Evolutionary conservation across 2,797 vertebrate genomes (phyloP).

Genomic region (Dromococcyx pavoninus): DNA sequence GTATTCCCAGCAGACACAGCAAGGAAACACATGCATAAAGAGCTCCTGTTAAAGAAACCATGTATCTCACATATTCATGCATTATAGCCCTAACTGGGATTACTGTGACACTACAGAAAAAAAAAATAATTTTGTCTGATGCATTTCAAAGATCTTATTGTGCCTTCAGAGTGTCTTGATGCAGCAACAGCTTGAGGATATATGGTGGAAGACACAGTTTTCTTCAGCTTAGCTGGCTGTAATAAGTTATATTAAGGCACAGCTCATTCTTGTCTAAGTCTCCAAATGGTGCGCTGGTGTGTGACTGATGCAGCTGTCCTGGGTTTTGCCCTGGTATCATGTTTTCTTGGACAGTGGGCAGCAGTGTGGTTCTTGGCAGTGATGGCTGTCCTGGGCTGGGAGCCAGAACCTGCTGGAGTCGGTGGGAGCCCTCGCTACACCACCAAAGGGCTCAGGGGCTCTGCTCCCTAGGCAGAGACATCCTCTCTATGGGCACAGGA

Average conservation of each 20-base stretch:
- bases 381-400: background rate
- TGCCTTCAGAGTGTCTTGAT: background rate
- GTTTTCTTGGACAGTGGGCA: background rate
- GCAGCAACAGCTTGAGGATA: background rate
- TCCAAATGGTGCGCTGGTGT: background rate
- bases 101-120: background rate
- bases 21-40: conserved; percentile 17
- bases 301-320: conserved; percentile 32
- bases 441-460: background rate
- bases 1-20: conserved; percentile 7
- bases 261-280: background rate
- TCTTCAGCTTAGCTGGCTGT: background rate
- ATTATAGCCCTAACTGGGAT: background rate
- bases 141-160: background rate
- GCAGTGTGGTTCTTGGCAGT: background rate
- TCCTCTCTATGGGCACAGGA: background rate
- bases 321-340: background rate
- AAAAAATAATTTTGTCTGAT: background rate
- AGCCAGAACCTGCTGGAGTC: background rate
- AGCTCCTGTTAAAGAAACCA: conserved; percentile 3
- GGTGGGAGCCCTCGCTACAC: fast-evolving
- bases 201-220: background rate
- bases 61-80: background rate
- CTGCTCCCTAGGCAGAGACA: background rate
- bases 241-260: background rate